Evolutionary conservation across 2,797 vertebrate species (phyloP).

Genomic region (Yasuhikotakia modesta): DNA sequence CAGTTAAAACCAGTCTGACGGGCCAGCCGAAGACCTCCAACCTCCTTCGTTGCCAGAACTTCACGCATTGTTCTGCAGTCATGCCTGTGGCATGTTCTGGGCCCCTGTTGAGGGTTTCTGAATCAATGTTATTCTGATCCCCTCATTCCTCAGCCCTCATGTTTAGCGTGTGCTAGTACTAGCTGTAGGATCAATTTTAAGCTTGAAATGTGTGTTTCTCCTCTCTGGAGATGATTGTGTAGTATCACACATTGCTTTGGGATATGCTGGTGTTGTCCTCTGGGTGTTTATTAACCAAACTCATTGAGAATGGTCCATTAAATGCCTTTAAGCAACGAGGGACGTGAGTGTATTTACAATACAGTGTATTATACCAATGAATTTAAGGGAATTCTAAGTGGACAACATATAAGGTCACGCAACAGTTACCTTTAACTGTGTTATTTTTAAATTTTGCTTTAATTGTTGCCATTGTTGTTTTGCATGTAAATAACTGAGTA

Average conservation of each 20-base stretch:
- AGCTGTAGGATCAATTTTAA: slow-evolving; percentile 32
- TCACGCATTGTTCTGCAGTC: slow-evolving; percentile 15
- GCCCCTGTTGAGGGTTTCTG: slow-evolving; percentile 4
- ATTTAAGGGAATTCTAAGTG: no score
- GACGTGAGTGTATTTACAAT: background rate
- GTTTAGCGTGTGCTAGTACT: slow-evolving; percentile 6
- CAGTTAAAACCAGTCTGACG: slow-evolving; percentile 7
- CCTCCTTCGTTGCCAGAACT: slow-evolving; percentile 27
- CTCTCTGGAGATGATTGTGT: slow-evolving; percentile 17
- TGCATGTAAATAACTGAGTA: background rate
- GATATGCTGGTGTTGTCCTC: background rate
- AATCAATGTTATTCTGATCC: background rate
- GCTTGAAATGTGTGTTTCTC: background rate
- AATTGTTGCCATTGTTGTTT: no score
- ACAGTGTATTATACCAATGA: no score
- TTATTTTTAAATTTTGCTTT: no score
- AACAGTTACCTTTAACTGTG: background rate
- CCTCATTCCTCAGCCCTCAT: slow-evolving; percentile 11
- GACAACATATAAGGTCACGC: background rate
- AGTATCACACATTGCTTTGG: slow-evolving; percentile 28
- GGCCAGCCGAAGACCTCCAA: slow-evolving; percentile 27
- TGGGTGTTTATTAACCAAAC: background rate
- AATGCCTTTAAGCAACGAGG: background rate
- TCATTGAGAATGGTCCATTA: background rate
- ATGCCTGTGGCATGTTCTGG: slow-evolving; percentile 29